A percentile compares a stretch with the other conserved stretches of the same genome.
Conservation (phyloP, 2,113 vertebrate genomes). For the Choloepus hoffmanni region DNA sequence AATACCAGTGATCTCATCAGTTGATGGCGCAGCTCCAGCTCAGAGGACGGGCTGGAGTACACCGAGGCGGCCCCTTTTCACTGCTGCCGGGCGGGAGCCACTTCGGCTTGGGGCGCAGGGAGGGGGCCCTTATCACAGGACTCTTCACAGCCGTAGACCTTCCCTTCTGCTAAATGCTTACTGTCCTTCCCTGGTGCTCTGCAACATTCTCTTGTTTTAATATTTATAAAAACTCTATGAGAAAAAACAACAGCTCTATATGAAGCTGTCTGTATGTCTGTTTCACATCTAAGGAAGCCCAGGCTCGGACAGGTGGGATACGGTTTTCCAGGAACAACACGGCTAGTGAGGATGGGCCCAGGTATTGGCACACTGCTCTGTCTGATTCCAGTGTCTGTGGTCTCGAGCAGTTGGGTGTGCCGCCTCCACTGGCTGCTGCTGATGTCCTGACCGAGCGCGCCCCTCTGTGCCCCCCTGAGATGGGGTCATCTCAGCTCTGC, state of each 20-base stretch:
- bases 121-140: not conserved
- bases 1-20: not conserved
- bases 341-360: not conserved
- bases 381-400: not conserved
- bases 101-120: not conserved
- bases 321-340: not conserved
- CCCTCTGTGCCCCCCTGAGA: not conserved
- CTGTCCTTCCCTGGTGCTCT: fast-evolving
- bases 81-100: not conserved
- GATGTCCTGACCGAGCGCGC: not conserved
- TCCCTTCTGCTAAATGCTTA: fast-evolving
- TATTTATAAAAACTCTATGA: fast-evolving
- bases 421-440: not conserved
- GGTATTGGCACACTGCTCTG: not conserved
- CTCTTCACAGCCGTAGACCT: fast-evolving
- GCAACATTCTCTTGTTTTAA: not conserved
- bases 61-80: fast-evolving
- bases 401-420: not conserved
- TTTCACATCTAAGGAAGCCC: not conserved
- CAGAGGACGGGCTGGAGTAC: not conserved
- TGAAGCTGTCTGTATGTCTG: not conserved
- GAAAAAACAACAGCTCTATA: too few species aligned
- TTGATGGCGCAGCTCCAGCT: not conserved
- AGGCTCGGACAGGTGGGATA: not conserved
- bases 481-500: not conserved